These are phyloP conservation scores for Omphaloscelis lunosa DNA, from an alignment of 2,888 invertebrate genomes.

Conservation along the genomic window DNA sequence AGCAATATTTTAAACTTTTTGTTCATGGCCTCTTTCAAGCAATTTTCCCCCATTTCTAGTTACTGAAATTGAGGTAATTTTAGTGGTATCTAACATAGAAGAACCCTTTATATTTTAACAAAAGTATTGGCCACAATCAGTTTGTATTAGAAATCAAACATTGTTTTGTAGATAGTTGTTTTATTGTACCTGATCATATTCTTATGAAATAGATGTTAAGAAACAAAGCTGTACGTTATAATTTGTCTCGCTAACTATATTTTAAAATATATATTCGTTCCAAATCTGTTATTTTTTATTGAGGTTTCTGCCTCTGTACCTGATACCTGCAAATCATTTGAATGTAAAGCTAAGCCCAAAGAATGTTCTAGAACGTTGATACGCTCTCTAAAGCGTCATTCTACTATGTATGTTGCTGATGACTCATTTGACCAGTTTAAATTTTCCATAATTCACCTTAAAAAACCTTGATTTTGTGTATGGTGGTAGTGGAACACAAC, in stretches of 20 bases:
- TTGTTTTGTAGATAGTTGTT: constrained; percentile 64
- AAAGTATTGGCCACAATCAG: constrained; percentile 45
- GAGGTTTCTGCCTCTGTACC: constrained; percentile 66
- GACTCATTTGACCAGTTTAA: constrained; percentile 59
- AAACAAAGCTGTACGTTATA: constrained; percentile 65
- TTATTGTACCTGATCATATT: constrained; percentile 60
- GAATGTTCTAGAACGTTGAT: constrained; percentile 83
- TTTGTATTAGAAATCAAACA: constrained; percentile 60
- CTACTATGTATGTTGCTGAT: constrained; percentile 58
- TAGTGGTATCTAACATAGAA: constrained; percentile 52
- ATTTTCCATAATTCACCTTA: constrained; percentile 37
- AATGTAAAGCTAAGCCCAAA: constrained; percentile 58
- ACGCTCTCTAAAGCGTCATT: constrained; percentile 62
- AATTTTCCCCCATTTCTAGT: constrained; percentile 81
- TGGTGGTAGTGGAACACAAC: constrained; percentile 42
- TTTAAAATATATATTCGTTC: constrained; percentile 65
- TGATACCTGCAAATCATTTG: constrained; percentile 56
- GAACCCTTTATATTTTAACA: constrained; percentile 32
- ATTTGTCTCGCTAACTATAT: constrained; percentile 47
- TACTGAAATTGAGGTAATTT: constrained; percentile 69
- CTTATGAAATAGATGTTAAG: constrained; percentile 64
- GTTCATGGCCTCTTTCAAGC: constrained; percentile 86
- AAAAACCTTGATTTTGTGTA: constrained; percentile 35
- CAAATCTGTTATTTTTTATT: constrained; percentile 70
- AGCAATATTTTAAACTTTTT: constrained; percentile 79